Evolutionary conservation across 1,140 invertebrate species (phyloP), one percentile per base, ranked within the genome.

Genomic region (Paramacrobiotus metropolitanus): DNA sequence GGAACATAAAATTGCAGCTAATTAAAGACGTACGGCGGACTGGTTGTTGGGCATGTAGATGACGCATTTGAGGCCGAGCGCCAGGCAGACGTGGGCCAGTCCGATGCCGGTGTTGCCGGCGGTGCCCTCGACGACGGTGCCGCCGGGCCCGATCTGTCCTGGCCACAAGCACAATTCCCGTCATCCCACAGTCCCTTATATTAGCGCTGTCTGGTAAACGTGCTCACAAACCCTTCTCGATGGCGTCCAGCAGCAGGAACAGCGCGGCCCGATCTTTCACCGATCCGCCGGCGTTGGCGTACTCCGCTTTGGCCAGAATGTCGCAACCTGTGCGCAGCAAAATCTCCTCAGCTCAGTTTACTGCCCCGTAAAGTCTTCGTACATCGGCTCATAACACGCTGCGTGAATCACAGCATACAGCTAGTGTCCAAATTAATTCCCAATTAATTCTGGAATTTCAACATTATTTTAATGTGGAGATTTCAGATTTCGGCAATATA

Each of bases 21-120:
- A 40, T 29, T 63, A 67, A 64, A 63, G 65, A 62, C n/a, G 64
- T 63, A 69, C 70, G 67, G 66, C 62, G 59, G 71, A 74, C 64
- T 74, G 72, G 60, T 70, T 73, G 62, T 74, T 67, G n/a, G 73
- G 72, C 73, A 76, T 75, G 66, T 68, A 73, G 21, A 75, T 72
- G 2, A 73, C 71, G 68, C 73, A 70, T 60, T 72, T 73, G 62
- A 73, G 75, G 2, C 72, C 73, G 48, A 73, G 45, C 1, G 73
- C 68, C 9, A 70, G 65, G 62, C 71, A 71, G 66, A 75, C 71
- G 65, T 75, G 71, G 4, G 73, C 74, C 21, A 76, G 63, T 44
- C 74, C 74, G 59, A 75, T 75, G 1, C 74, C 74, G 62, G 74
- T 75, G 62, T 76, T 76, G 1, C 75, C 75, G 20, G 73, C 73